These are phyloP conservation scores for Drosophila kuntzei DNA, from an alignment of 2,888 invertebrate genomes.

Conservation along the genomic window DNA sequence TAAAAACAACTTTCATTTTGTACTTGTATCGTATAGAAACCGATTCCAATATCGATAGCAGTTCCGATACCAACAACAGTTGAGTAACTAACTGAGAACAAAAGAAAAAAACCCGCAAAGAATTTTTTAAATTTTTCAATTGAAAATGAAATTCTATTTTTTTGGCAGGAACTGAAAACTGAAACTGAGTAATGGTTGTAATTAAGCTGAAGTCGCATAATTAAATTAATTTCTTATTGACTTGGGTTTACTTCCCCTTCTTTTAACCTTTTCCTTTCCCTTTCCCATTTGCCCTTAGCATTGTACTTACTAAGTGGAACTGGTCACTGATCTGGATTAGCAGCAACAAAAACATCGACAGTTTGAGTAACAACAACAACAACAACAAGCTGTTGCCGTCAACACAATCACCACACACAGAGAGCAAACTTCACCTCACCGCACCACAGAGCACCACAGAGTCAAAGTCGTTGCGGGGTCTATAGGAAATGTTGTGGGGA, in stretches of 20 bases:
- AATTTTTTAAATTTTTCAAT: slow-evolving; percentile 63
- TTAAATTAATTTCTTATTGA: slow-evolving; percentile 83
- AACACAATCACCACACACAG: slow-evolving; percentile 78
- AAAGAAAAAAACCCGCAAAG: slow-evolving; percentile 50
- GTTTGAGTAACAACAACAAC: slow-evolving; percentile 53
- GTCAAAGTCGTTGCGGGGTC: slow-evolving; percentile 42
- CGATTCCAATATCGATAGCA: slow-evolving; percentile 31
- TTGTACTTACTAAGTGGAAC: slow-evolving; percentile 79
- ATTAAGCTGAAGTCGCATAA: slow-evolving; percentile 82
- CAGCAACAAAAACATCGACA: slow-evolving; percentile 61
- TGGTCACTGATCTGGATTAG: slow-evolving; percentile 82
- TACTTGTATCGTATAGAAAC: slow-evolving; percentile 51
- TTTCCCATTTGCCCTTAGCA: slow-evolving; percentile 41
- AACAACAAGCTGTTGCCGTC: slow-evolving; percentile 75
- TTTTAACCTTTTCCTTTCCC: slow-evolving; percentile 7
- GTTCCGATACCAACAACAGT: slow-evolving; percentile 18
- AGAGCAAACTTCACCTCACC: slow-evolving; percentile 34
- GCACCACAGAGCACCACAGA: slow-evolving; percentile 5
- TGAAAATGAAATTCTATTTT: slow-evolving; percentile 39
- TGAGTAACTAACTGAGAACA: slow-evolving; percentile 28
- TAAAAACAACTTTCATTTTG: slow-evolving; percentile 78
- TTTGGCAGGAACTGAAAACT: slow-evolving; percentile 11
- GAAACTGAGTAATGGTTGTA: slow-evolving; percentile 54
- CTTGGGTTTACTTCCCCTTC: slow-evolving; percentile 12
- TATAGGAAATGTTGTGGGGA: slow-evolving; percentile 80